Percentiles rank a stretch among this genome's conserved stretches.
Conservation (phyloP, 2,888 invertebrate genomes). For the Tetheella fluctuosa region DNA sequence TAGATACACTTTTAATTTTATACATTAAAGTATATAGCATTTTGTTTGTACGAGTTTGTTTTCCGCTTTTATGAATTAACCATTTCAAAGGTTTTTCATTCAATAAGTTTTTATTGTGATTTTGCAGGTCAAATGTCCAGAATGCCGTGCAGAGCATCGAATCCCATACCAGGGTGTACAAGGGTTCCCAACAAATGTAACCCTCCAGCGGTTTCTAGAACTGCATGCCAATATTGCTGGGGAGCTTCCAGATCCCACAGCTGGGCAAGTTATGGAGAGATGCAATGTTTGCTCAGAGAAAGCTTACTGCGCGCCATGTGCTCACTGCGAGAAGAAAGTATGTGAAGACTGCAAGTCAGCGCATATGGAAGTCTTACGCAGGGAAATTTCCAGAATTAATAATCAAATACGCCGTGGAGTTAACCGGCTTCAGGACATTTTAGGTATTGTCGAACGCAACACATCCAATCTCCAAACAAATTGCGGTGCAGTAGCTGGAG, state of each 20-base stretch:
- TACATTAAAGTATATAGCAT: too few species aligned
- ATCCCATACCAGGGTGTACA: conserved; percentile 97
- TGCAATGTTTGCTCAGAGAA: conserved; percentile 97
- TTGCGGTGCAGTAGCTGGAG: conserved; percentile 94
- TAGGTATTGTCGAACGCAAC: conserved; percentile 94
- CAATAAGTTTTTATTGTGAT: too few species aligned
- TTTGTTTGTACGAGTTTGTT: background rate
- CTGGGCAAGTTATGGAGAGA: conserved; percentile 96
- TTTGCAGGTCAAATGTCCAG: conserved; percentile 96
- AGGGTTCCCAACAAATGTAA: conserved; percentile 98
- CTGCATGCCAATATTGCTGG: conserved; percentile 96
- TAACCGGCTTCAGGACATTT: conserved; percentile 94
- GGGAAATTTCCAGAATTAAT: conserved; percentile 95
- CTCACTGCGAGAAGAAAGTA: conserved; percentile 98
- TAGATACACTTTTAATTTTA: too few species aligned
- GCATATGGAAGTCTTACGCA: conserved; percentile 96
- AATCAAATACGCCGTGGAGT: conserved; percentile 95
- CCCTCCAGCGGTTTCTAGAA: conserved; percentile 96
- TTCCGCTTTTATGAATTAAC: conserved; percentile 6
- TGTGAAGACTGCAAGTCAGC: conserved; percentile 98
- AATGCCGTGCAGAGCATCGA: conserved; percentile 98
- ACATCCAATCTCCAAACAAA: conserved; percentile 94
- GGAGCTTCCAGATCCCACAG: conserved; percentile 95
- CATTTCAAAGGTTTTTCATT: too few species aligned
- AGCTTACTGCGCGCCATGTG: conserved; percentile 93